These are phyloP conservation scores for Euproctis similis DNA, from an alignment of 2,888 invertebrate species.

Conservation along the genomic window DNA sequence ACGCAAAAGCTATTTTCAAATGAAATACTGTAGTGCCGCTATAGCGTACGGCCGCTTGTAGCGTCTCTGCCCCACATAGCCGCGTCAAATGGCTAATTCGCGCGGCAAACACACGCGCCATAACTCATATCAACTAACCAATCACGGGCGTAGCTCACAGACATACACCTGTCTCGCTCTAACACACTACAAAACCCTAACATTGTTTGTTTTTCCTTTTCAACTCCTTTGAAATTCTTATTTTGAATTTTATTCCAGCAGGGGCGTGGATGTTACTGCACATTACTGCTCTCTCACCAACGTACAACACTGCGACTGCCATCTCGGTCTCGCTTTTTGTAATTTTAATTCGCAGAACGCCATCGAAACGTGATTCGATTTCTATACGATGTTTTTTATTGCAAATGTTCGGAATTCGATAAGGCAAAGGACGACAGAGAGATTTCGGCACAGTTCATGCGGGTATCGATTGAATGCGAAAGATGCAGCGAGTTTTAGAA, in stretches of 20 bases:
- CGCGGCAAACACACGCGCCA: conserved; percentile 68
- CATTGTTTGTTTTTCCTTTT: conserved; percentile 70
- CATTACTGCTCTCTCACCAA: conserved; percentile 70
- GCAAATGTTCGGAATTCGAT: conserved; percentile 58
- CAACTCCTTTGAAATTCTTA: conserved; percentile 71
- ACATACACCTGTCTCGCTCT: conserved; percentile 55
- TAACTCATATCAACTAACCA: conserved; percentile 70
- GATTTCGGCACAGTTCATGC: conserved; percentile 49
- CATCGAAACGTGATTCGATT: conserved; percentile 71
- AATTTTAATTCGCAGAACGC: conserved; percentile 74
- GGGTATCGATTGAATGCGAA: conserved; percentile 43
- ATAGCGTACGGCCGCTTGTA: too few relatives aligned
- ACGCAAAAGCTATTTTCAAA: too few relatives aligned
- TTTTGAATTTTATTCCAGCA: conserved; percentile 72
- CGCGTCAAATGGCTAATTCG: conserved; percentile 71
- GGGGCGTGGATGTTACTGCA: conserved; percentile 78
- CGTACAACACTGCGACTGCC: conserved; percentile 34
- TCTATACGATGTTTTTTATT: conserved; percentile 65
- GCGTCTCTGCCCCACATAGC: conserved; percentile 58
- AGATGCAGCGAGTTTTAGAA: conserved; percentile 19
- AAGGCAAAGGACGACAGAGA: conserved; percentile 50
- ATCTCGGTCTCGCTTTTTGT: conserved; percentile 68
- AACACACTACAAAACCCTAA: conserved; percentile 62
- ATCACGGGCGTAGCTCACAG: conserved; percentile 44
- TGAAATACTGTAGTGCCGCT: too few relatives aligned